A percentile compares a stretch with the other conserved stretches of the same genome.
These are phyloP conservation scores for Cheilosia grossa DNA, from an alignment of 2,888 invertebrate genomes.

Conservation along the genomic window DNA sequence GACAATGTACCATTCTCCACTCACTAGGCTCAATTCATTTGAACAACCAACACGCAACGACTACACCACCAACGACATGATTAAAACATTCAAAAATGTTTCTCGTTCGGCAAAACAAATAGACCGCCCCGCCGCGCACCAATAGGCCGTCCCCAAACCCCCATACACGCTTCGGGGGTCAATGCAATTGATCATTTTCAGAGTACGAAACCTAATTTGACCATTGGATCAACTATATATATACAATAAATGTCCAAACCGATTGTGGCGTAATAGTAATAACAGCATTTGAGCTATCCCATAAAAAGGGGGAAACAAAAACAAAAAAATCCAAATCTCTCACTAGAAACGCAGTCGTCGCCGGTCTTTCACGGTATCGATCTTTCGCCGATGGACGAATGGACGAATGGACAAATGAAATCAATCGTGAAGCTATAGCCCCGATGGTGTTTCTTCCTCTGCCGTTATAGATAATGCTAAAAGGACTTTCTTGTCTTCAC, in stretches of 20 bases:
- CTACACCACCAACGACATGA: slow-evolving; percentile 25
- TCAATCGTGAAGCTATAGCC: slow-evolving; percentile 60
- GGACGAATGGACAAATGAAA: slow-evolving; percentile 52
- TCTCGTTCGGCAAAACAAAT: slow-evolving; percentile 57
- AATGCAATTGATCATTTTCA: slow-evolving; percentile 65
- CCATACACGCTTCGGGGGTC: slow-evolving; percentile 50
- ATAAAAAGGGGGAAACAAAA: not conserved
- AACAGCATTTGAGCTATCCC: slow-evolving; percentile 63
- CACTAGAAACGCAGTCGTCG: slow-evolving; percentile 41
- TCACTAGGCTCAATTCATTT: slow-evolving; percentile 21
- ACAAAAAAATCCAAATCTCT: slow-evolving; percentile 10
- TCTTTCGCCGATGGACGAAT: slow-evolving; percentile 49
- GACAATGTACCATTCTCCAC: not conserved
- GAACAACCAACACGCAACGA: slow-evolving; percentile 11
- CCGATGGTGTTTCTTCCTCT: slow-evolving; percentile 54
- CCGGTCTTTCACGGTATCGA: slow-evolving; percentile 36
- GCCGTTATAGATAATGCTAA: slow-evolving; percentile 64
- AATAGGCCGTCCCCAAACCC: slow-evolving; percentile 25
- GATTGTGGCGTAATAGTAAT: slow-evolving; percentile 72
- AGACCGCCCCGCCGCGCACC: slow-evolving; percentile 24
- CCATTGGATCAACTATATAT: slow-evolving; percentile 35
- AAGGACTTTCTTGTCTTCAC: slow-evolving; percentile 75
- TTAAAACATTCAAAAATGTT: slow-evolving; percentile 66
- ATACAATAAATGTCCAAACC: slow-evolving; percentile 63
- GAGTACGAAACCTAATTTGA: slow-evolving; percentile 66